Evolutionary conservation across 2,113 vertebrate species (phyloP).

Genomic region (Diphyllodes magnificus): DNA sequence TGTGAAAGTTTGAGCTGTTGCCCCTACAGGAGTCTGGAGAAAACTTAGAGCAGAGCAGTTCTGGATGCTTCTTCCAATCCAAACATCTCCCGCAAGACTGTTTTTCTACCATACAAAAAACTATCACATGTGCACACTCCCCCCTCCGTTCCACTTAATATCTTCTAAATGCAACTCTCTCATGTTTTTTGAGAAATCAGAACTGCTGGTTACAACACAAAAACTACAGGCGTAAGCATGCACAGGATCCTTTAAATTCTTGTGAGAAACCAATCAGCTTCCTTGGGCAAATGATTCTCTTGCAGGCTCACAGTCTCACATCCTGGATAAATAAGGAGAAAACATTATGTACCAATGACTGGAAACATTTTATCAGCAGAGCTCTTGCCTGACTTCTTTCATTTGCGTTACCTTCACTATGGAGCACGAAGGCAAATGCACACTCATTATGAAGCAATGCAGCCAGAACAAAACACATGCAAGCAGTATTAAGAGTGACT

Average conservation of each 20-base stretch:
- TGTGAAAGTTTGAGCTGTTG: background rate
- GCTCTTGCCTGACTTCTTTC: background rate
- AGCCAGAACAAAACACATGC: background rate
- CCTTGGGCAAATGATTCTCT: background rate
- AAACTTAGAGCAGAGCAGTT: background rate
- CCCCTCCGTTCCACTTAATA: background rate
- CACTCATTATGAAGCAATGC: background rate
- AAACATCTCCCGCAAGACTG: background rate
- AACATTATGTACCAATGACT: background rate
- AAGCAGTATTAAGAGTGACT: background rate
- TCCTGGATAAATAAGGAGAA: background rate
- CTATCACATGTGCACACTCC: accelerated
- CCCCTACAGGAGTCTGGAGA: background rate
- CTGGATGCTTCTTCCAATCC: background rate
- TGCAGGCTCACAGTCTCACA: background rate
- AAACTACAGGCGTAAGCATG: background rate
- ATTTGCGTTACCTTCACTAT: background rate
- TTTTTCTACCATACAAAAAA: background rate
- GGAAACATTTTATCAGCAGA: background rate
- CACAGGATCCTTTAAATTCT: background rate
- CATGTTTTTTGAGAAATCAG: background rate
- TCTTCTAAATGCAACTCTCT: background rate
- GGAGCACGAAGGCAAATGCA: background rate
- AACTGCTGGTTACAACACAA: background rate
- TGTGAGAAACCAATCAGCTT: background rate